Percentiles rank a stretch among this genome's conserved stretches.
Conservation (phyloP, 2,888 invertebrate genomes). For the Pseudococcus jackbeardsleyi region DNA sequence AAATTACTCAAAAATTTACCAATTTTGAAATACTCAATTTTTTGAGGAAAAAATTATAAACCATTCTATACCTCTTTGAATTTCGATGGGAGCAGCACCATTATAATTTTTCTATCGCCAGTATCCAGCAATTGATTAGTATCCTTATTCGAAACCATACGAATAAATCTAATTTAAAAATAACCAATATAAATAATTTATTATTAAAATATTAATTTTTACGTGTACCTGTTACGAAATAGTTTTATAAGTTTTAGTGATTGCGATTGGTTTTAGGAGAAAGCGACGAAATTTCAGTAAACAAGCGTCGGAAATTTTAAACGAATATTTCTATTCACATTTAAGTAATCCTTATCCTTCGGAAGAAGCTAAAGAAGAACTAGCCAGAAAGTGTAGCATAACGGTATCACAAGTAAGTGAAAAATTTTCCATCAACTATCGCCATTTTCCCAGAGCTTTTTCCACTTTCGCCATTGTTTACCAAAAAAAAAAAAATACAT, state of each 20-base stretch:
- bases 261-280: constrained; percentile 67
- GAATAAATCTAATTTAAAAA: background rate
- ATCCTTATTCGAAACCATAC: too few species aligned
- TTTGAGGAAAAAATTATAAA: too few species aligned
- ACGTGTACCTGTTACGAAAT: background rate
- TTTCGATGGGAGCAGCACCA: too few species aligned
- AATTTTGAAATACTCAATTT: too few species aligned
- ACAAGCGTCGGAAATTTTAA: constrained; percentile 98
- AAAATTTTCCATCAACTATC: background rate
- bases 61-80: too few species aligned
- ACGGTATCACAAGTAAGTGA: constrained; percentile 90
- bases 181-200: background rate
- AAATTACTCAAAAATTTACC: too few species aligned
- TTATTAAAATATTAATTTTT: background rate
- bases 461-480: background rate
- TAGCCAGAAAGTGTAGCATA: constrained; percentile 98
- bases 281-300: constrained; percentile 99
- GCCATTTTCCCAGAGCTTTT: constrained; percentile 53
- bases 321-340: constrained; percentile 99
- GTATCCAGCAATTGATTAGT: too few species aligned
- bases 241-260: background rate
- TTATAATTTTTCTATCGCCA: too few species aligned
- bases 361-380: constrained; percentile 99
- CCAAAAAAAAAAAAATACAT: background rate
- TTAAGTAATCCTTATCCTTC: constrained; percentile 99